Base-by-base conservation (phyloP, 1,140 invertebrate species). In the Holcopasites calliopsidis region DNA sequence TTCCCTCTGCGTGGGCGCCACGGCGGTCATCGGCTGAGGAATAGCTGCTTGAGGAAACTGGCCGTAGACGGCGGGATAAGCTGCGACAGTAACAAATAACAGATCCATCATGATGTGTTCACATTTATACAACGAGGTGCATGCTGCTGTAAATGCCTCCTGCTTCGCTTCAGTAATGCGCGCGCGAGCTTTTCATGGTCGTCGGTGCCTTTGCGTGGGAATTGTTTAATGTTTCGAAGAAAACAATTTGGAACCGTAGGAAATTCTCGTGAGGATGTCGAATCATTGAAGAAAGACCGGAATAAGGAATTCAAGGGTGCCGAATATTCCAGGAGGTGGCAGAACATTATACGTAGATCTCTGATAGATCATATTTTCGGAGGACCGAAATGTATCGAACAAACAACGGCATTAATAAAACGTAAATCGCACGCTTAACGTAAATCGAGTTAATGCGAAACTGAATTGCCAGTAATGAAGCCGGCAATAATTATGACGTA, bases 21-120 rank as follows among this genome's bases (percentile, higher is more conserved):
- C 96, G 86, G 97, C 95, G 86, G 96, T 95, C 93, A 97, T 95
- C 91, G 97, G 96, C 92, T 97, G 97, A 88, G 96, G 95, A 88
- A 98, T 95, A 88, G 97, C n/a, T n/a, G n/a, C 96, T 94, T 98
- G 97, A 92, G 97, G 97, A 93, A 97, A 97, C 94, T 98, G 97
- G 90, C 97, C 96, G 93, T 98, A 98, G 90, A 98, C 96, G 92
- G 97, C 96, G 90, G 97, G 97, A 92, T 97, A 98, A 92, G 97
- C 97, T 95, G 96, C 94, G 94, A 95, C 92, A 93, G 92, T 91
- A 91, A 92, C 89, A 92, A 91, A 92, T 89, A 90, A 91, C 87
- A 85, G 69, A 79, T 85, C 88, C 90, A 84, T 84, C 82, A 79
- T 84, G 76, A 84, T 76, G 66, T 83, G 77, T 84, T 61, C 85